Evolutionary conservation across 2,888 invertebrate genomes (phyloP).

Genomic region (Entomobrya multifasciata): DNA sequence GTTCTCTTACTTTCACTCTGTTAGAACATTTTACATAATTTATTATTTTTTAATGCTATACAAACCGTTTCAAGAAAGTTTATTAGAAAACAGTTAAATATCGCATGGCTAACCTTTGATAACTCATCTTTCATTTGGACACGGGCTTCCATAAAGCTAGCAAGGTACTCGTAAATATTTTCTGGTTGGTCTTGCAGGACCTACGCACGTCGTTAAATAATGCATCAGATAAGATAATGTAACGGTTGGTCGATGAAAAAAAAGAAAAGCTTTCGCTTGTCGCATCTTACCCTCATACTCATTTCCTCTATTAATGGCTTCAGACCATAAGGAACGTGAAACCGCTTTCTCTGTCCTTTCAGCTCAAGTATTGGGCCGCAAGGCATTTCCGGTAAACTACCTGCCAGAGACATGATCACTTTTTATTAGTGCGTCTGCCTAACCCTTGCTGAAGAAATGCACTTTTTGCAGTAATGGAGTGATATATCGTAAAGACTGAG

Average conservation of each 20-base stretch:
- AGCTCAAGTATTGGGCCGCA: slow-evolving; percentile 76
- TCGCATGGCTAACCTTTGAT: slow-evolving; percentile 42
- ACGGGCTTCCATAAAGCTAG: slow-evolving; percentile 71
- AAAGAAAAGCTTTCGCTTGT: neutral
- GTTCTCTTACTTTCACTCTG: slow-evolving; percentile 67
- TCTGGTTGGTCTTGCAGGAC: slow-evolving; percentile 53
- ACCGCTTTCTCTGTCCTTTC: slow-evolving; percentile 77
- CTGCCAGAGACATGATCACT: slow-evolving; percentile 54
- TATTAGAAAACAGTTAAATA: too few relatives aligned
- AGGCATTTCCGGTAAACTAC: slow-evolving; percentile 77
- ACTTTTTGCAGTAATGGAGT: too few relatives aligned
- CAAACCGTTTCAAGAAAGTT: too few relatives aligned
- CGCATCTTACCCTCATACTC: slow-evolving; percentile 67
- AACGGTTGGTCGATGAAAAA: neutral
- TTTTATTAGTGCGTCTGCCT: too few relatives aligned
- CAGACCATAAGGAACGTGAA: slow-evolving; percentile 76
- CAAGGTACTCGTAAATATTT: slow-evolving; percentile 75
- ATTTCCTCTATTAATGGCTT: slow-evolving; percentile 78
- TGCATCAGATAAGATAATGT: neutral
- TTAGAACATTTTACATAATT: too few relatives aligned
- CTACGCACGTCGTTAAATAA: too few relatives aligned
- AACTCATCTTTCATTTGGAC: slow-evolving; percentile 32
- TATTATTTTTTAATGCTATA: too few relatives aligned
- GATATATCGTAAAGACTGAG: too few relatives aligned
- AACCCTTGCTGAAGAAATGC: too few relatives aligned